Evolutionary conservation across 2,797 vertebrate species (phyloP).

Genomic region (Acanthurus tractus): DNA sequence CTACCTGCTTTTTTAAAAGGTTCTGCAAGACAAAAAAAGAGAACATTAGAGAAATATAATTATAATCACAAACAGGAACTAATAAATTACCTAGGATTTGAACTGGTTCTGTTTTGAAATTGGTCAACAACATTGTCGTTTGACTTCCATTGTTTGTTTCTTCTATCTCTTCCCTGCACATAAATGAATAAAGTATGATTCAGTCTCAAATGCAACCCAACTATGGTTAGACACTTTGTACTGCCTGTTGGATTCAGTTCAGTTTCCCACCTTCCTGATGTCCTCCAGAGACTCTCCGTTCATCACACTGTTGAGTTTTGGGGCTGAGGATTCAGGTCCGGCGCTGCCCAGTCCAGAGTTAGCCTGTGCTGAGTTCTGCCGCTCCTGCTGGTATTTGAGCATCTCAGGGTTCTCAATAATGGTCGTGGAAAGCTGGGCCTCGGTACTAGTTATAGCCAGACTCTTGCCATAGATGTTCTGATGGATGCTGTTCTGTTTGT

Average conservation of each 20-base stretch:
- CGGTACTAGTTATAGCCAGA: slow-evolving; percentile 93
- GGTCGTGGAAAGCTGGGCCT: slow-evolving; percentile 94
- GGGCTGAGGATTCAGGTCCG: slow-evolving; percentile 80
- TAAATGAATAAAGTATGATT: too few species aligned
- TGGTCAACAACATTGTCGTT: neutral
- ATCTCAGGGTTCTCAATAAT: slow-evolving; percentile 99
- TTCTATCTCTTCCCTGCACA: too few species aligned
- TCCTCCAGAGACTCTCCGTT: slow-evolving; percentile 98
- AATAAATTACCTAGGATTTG: too few species aligned
- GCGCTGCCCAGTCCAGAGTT: slow-evolving; percentile 47
- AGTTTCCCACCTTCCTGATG: slow-evolving; percentile 91
- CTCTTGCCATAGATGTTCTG: slow-evolving; percentile 98
- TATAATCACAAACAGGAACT: neutral
- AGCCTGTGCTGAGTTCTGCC: slow-evolving; percentile 86
- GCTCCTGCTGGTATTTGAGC: slow-evolving; percentile 96
- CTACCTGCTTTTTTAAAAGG: slow-evolving; percentile 98
- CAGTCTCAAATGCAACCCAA: too few species aligned
- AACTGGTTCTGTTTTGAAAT: too few species aligned
- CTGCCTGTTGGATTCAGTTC: neutral
- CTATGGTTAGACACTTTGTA: neutral
- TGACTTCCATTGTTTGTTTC: too few species aligned
- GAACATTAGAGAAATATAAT: neutral
- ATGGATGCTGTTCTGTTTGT: slow-evolving; percentile 93
- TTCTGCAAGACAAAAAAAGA: slow-evolving; percentile 83
- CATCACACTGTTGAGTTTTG: slow-evolving; percentile 93